These are phyloP conservation scores for Thymallus thymallus DNA, from an alignment of 2,113 vertebrate species.

Conservation along the genomic window DNA sequence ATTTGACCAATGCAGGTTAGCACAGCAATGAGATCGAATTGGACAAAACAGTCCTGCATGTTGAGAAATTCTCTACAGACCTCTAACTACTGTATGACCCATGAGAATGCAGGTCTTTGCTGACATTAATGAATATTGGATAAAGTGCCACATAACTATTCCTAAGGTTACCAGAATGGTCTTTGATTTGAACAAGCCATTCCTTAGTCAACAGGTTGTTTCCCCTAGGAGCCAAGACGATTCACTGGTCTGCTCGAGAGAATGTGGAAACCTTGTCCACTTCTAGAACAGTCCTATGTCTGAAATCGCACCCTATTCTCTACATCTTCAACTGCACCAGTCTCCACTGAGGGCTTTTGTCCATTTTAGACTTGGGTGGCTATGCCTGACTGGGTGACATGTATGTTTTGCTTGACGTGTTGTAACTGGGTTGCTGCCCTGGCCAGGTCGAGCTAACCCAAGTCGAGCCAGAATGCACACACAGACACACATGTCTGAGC, in stretches of 20 bases:
- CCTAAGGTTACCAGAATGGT: not conserved
- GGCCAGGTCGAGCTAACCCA: constrained; percentile 40
- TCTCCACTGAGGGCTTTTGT: constrained; percentile 54
- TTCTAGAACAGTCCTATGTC: constrained; percentile 27
- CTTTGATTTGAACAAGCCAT: not conserved
- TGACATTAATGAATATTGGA: not conserved
- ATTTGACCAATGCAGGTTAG: not conserved
- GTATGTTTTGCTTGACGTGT: constrained; percentile 65
- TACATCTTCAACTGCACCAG: not conserved
- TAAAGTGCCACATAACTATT: not conserved
- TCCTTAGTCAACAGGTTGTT: not conserved
- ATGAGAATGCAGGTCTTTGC: not conserved
- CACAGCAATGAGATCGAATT: not conserved
- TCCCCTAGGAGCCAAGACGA: not conserved
- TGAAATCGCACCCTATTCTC: too few relatives aligned
- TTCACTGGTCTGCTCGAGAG: not conserved
- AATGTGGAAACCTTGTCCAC: constrained; percentile 38
- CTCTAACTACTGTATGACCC: not conserved
- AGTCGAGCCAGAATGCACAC: constrained; percentile 7
- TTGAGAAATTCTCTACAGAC: not conserved
- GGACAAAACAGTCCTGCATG: not conserved
- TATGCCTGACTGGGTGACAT: constrained; percentile 60
- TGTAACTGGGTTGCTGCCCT: constrained; percentile 62
- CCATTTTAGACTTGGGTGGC: constrained; percentile 61
- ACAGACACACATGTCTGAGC: constrained; percentile 35